These are phyloP conservation scores for Nomada fabriciana DNA, from an alignment of 2,888 invertebrate genomes.

Conservation along the genomic window DNA sequence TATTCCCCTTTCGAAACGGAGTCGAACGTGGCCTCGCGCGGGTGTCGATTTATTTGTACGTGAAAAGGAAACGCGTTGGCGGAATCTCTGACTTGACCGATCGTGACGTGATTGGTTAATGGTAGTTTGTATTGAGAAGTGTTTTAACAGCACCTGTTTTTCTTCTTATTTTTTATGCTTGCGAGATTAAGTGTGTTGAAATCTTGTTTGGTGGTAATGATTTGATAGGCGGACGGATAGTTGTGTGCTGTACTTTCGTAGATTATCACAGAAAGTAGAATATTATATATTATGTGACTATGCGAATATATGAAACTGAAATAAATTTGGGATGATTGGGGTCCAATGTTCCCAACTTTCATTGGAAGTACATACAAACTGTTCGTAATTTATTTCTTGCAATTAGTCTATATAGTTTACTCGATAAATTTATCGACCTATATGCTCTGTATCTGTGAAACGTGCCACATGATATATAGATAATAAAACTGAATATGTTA, in stretches of 20 bases:
- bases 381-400: too few species aligned
- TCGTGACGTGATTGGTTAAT: background rate
- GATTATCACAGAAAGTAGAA: too few species aligned
- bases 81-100: background rate
- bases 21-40: background rate
- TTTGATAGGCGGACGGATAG: background rate
- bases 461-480: constrained; percentile 12
- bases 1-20: background rate
- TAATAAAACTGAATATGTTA: constrained; percentile 21
- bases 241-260: too few species aligned
- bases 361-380: too few species aligned
- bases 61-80: background rate
- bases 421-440: too few species aligned
- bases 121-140: background rate
- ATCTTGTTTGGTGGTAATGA: background rate
- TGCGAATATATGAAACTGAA: too few species aligned
- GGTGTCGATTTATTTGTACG: background rate
- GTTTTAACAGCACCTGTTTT: background rate
- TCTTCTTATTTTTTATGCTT: background rate
- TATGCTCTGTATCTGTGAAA: too few species aligned
- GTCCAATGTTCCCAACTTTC: too few species aligned
- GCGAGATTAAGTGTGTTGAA: background rate
- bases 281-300: too few species aligned
- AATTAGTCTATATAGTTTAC: too few species aligned
- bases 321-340: too few species aligned